Evolutionary conservation across 2,113 vertebrate genomes (phyloP).

Genomic region (Cryptoleucopteryx plumbea): DNA sequence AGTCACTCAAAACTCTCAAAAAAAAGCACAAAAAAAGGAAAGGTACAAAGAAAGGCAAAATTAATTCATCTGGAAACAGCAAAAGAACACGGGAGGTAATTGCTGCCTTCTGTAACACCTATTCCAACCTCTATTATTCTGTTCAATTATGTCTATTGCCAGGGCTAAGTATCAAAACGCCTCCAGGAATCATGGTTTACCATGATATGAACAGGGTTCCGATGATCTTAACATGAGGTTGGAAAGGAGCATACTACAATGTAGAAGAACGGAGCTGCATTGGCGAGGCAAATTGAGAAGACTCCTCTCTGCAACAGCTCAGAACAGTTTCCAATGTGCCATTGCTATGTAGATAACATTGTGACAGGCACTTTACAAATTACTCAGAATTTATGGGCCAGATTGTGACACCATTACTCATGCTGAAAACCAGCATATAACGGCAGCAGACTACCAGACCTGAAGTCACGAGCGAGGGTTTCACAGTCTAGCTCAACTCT

Average conservation of each 20-base stretch:
- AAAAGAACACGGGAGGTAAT: background rate
- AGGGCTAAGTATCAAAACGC: background rate
- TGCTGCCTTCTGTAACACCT: background rate
- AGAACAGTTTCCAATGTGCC: background rate
- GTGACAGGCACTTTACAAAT: slow-evolving; percentile 25
- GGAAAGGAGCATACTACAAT: background rate
- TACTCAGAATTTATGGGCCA: background rate
- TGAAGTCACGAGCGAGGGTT: background rate
- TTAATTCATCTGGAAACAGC: background rate
- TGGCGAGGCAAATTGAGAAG: background rate
- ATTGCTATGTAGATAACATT: background rate
- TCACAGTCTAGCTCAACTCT: background rate
- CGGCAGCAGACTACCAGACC: background rate
- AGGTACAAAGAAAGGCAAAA: background rate
- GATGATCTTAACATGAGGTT: background rate
- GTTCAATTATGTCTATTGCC: background rate
- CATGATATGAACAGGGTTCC: background rate
- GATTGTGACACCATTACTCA: background rate
- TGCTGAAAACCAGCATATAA: background rate
- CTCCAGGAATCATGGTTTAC: background rate
- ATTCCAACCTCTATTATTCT: background rate
- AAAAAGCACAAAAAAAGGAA: background rate
- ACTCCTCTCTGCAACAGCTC: background rate
- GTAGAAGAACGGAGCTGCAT: background rate
- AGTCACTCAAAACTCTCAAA: background rate